These are phyloP conservation scores for Xenopus borealis DNA, from an alignment of 2,113 vertebrate genomes.

Conservation along the genomic window DNA sequence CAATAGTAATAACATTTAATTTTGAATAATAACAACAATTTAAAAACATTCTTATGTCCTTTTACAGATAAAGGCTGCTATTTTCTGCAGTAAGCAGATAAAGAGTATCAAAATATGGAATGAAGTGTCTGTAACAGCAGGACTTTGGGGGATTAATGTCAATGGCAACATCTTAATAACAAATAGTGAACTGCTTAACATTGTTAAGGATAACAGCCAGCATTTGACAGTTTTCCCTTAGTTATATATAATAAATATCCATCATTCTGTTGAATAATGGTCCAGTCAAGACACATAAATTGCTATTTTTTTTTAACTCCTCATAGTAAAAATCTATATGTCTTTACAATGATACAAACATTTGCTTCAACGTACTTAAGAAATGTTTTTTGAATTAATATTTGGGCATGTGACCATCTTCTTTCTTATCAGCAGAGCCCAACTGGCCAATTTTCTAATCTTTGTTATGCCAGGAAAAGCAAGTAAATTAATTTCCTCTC, in stretches of 20 bases:
- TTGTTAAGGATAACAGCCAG: neutral
- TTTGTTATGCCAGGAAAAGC: slow-evolving; percentile 6
- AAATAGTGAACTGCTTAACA: neutral
- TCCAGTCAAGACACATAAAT: neutral
- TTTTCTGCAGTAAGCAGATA: neutral
- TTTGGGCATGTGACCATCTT: neutral
- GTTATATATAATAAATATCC: slow-evolving; percentile 8
- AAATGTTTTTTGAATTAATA: neutral
- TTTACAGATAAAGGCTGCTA: too few relatives aligned
- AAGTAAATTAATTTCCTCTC: slow-evolving; percentile 5
- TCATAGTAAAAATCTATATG: neutral
- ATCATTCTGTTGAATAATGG: slow-evolving; percentile 3
- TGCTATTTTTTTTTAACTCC: neutral
- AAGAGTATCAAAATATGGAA: neutral
- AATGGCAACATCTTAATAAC: neutral
- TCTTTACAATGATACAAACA: neutral
- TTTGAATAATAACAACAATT: too few relatives aligned
- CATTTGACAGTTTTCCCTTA: neutral
- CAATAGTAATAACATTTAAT: too few relatives aligned
- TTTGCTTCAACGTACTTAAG: neutral
- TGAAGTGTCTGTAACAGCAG: neutral
- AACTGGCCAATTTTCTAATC: slow-evolving; percentile 6
- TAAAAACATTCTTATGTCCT: too few relatives aligned
- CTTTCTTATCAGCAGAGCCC: neutral
- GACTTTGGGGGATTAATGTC: slow-evolving; percentile 5